Evolutionary conservation across 2,113 vertebrate species (phyloP), one percentile per base, ranked within the genome.

Genomic region (Edolisoma coerulescens): DNA sequence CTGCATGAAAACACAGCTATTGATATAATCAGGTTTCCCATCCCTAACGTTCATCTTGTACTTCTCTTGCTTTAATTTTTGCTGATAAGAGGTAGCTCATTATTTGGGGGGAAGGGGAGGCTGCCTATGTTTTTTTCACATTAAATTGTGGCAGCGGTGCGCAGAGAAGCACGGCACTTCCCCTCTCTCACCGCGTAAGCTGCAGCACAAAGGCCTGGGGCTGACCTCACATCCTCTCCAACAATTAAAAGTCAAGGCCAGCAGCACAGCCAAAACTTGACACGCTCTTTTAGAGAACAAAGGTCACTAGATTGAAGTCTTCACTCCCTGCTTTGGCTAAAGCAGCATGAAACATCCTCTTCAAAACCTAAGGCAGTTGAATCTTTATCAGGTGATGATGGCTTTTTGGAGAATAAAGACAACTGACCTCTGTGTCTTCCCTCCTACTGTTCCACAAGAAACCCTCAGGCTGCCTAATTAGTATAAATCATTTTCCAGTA

Each of bases 221-320:
- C 93, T 95, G 96, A 96, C 90, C 91, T 97, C 95, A 96, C 91
- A 95, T 97, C 97, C 96, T 96, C 94, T 94, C 80, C 93, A 93
- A 95, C 88, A 96, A 97, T 96, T 97, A 95, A 76, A 96, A 96
- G 94, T 90, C 95, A 97, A 97, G 94, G 94, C 94, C 97, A 95
- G 90, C 32, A 94, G 75, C 94, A 70, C 61, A 88, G 95, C 95
- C 95, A 97, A 96, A 96, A 96, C 96, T 94, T 75, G 94, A 95
- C 92, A 96, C 54, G 69, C 95, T 96, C 84, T 93, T 96, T 96
- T 95, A 96, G 73, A 93, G 94, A 96, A 96, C 94, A 96, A 95
- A 97, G 94, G 94, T 97, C 91, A 56, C 81, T 73, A 94, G 95
- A 94, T 30, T 96, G 95, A 95, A 96, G 92, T 79, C 92, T 96